Evolutionary conservation across 2,888 invertebrate genomes (phyloP), one percentile per base, ranked within the genome.

Genomic region (Hyposoter didymator): DNA sequence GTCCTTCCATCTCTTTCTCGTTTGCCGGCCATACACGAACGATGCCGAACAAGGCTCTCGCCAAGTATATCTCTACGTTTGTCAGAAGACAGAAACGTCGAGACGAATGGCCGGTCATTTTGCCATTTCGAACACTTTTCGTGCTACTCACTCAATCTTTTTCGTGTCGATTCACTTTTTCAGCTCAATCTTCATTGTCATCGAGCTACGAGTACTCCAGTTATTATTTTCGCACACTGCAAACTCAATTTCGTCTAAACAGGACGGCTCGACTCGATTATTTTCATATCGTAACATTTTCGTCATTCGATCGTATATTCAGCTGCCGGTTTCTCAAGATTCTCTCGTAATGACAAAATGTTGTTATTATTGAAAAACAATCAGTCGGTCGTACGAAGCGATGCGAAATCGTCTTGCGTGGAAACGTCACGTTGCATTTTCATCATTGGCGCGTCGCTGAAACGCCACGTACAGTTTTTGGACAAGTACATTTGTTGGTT

Each of bases 21-120:
- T 35, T 73, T 49, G 73, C 28, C 85, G 85, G 80, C 73, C 83
- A 78, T 83, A 83, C 83, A 85, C 85, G 85, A 85, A 73, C 73
- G 80, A 83, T 85, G 85, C 85, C 85, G 85, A 85, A 83, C 85
- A 83, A 83, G 83, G 73, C 74, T 74, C 78, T 82, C 82, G 64
- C 59, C 22, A 55, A 22, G 10, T 52, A 12, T 72, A 70, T 74
- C 35, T 45, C 35, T 45, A 52, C 69, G 69, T 55, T 80, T 55
- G 43, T 55, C 28, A 62, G n/a, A 75, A 22, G 69, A 75, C 22
- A 62, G 62, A 76, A 82, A 75, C 67, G 69, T 73, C 67, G n/a
- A 43, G 62, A 55, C 78, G 72, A 83, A 78, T 66, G 66, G 66
- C 8, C 72, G 72, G 22, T 74, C 73, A 47, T 73, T 66, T 73